Conservation (phyloP, 2,797 vertebrate species). For the Darevskia mixta region DNA sequence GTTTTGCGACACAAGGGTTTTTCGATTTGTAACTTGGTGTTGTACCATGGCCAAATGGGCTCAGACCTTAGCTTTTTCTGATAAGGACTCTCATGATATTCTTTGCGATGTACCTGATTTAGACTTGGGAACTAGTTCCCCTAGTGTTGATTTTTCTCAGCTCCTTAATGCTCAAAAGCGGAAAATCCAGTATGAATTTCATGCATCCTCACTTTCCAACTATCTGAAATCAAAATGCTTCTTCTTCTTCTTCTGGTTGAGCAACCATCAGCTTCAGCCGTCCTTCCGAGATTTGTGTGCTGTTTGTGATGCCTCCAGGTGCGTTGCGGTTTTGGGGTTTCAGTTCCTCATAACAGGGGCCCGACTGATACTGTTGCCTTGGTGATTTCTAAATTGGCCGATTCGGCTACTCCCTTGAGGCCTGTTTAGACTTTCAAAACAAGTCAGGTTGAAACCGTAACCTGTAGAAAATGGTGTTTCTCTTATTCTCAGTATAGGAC, state of each 20-base stretch:
- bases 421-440: not conserved
- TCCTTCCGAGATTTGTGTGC: not conserved
- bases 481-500: not conserved
- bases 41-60: too few relatives aligned
- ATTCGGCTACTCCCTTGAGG: not conserved
- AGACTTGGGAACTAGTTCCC: too few relatives aligned
- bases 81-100: too few relatives aligned
- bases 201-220: too few relatives aligned
- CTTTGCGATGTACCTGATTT: too few relatives aligned
- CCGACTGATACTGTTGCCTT: not conserved
- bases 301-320: not conserved
- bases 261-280: not conserved
- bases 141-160: too few relatives aligned
- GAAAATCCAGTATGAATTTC: too few relatives aligned
- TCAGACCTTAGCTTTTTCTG: too few relatives aligned
- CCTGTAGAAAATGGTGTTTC: not conserved
- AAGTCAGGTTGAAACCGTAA: constrained; percentile 1
- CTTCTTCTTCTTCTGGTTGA: not conserved
- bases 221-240: not conserved
- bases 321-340: not conserved
- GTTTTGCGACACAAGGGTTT: too few relatives aligned
- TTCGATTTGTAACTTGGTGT: too few relatives aligned
- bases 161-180: too few relatives aligned
- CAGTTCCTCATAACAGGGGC: not conserved
- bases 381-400: not conserved